A percentile compares a stretch with the other conserved stretches of the same genome.
phyloP scores from a whole-genome alignment of 2,113 vertebrate species.

The Danionella cerebrum region DNA sequence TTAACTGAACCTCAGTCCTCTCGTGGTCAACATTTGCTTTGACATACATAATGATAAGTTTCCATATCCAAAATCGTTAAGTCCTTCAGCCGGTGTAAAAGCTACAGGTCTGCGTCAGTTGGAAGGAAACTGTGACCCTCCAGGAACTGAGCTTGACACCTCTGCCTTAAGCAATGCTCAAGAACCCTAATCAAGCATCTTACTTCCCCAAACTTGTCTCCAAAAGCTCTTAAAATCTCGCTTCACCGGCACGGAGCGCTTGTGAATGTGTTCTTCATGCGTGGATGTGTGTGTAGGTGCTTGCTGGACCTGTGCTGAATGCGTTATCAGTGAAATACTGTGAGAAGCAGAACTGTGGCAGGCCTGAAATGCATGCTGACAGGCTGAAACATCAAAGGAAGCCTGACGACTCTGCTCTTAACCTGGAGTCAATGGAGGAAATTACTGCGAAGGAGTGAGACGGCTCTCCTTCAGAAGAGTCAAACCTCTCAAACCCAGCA shows the following conservation, averaged over 20 bases:
- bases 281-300: slow-evolving; percentile 33
- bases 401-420: slow-evolving; percentile 51
- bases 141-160: too few relatives aligned
- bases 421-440: slow-evolving; percentile 57
- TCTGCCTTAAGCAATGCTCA: too few relatives aligned
- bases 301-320: slow-evolving; percentile 51
- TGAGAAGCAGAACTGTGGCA: slow-evolving; percentile 51
- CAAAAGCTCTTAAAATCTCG: too few relatives aligned
- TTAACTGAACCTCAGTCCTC: too few relatives aligned
- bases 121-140: too few relatives aligned
- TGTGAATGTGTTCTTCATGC: not conserved
- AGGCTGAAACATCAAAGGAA: slow-evolving; percentile 64
- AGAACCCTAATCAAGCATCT: too few relatives aligned
- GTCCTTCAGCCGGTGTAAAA: too few relatives aligned
- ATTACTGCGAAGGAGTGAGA: slow-evolving; percentile 52
- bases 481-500: not conserved
- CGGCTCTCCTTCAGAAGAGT: slow-evolving; percentile 33
- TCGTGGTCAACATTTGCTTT: too few relatives aligned
- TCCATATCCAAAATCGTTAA: too few relatives aligned
- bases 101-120: too few relatives aligned
- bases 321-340: slow-evolving; percentile 59
- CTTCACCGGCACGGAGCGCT: slow-evolving; percentile 12
- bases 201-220: too few relatives aligned
- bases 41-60: too few relatives aligned
- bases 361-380: slow-evolving; percentile 63